A percentile compares a stretch with the other conserved stretches of the same genome.
Evolutionary conservation across 2,797 vertebrate genomes (phyloP).

Genomic region (Acrocephalus scirpaceus): DNA sequence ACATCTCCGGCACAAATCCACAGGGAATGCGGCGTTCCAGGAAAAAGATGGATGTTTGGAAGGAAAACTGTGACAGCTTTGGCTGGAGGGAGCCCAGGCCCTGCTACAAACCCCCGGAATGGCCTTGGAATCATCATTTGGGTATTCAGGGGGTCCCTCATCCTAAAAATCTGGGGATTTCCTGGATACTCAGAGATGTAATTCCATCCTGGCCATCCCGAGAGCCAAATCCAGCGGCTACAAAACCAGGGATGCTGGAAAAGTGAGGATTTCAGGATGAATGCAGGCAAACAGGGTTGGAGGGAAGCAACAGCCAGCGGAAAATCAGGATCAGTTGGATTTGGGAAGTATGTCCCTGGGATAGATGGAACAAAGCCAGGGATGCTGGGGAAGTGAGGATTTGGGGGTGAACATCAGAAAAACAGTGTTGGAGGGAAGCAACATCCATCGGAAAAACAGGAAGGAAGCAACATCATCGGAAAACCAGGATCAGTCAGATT

Average conservation of each 20-base stretch:
- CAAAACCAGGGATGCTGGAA: neutral
- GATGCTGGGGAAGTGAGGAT: neutral
- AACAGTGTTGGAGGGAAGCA: neutral
- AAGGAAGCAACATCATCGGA: neutral
- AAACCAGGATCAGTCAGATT: neutral
- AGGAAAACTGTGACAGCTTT: rapidly evolving
- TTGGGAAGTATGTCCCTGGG: neutral
- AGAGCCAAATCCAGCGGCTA: neutral
- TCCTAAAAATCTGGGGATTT: neutral
- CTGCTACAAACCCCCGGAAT: neutral
- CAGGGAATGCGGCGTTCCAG: neutral
- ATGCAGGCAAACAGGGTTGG: neutral
- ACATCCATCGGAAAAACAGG: neutral
- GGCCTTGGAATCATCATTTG: neutral
- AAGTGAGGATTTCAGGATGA: neutral
- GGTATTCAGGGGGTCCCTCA: neutral
- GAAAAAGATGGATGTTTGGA: neutral
- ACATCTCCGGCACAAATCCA: neutral
- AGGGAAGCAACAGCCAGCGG: neutral
- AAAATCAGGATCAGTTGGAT: neutral
- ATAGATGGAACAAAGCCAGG: neutral
- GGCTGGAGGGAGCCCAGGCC: neutral
- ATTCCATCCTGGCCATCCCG: rapidly evolving
- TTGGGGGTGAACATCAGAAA: neutral
- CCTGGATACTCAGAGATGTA: rapidly evolving